These are phyloP conservation scores for Neosalanx taihuensis DNA, from an alignment of 2,797 vertebrate species.

Conservation along the genomic window DNA sequence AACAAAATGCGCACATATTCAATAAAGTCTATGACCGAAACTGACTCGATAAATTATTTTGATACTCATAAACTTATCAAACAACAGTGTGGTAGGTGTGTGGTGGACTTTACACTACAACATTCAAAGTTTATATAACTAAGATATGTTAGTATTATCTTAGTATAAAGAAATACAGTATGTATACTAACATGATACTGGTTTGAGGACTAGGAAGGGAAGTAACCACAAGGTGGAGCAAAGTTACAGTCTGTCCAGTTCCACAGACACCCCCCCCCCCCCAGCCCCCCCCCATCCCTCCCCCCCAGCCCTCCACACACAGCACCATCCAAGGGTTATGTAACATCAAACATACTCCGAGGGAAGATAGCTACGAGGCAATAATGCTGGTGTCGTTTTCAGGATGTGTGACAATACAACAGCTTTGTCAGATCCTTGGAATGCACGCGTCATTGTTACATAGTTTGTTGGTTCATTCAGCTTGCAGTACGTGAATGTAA, in stretches of 20 bases:
- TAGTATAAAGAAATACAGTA: background rate
- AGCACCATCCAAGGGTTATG: background rate
- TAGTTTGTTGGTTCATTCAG: background rate
- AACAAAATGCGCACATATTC: slow-evolving; percentile 68
- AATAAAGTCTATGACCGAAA: slow-evolving; percentile 75
- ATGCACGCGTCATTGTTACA: background rate
- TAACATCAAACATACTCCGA: background rate
- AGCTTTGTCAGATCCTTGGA: background rate
- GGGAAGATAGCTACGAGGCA: background rate
- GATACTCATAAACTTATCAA: background rate
- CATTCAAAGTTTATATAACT: no score
- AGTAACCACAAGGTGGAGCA: slow-evolving; percentile 65
- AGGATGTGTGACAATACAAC: no score
- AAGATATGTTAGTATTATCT: no score
- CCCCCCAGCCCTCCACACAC: background rate
- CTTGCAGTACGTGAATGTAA: background rate
- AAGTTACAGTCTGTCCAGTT: slow-evolving; percentile 24
- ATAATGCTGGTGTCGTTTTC: background rate
- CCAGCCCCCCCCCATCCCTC: background rate
- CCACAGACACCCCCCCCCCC: background rate
- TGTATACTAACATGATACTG: background rate
- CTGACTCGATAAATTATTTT: background rate
- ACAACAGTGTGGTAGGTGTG: background rate
- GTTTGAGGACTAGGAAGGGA: background rate
- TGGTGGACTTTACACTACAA: no score